A percentile compares a stretch with the other conserved stretches of the same genome.
These are phyloP conservation scores for Spea multiplicata DNA, from an alignment of 2,113 vertebrate genomes.

Conservation along the genomic window DNA sequence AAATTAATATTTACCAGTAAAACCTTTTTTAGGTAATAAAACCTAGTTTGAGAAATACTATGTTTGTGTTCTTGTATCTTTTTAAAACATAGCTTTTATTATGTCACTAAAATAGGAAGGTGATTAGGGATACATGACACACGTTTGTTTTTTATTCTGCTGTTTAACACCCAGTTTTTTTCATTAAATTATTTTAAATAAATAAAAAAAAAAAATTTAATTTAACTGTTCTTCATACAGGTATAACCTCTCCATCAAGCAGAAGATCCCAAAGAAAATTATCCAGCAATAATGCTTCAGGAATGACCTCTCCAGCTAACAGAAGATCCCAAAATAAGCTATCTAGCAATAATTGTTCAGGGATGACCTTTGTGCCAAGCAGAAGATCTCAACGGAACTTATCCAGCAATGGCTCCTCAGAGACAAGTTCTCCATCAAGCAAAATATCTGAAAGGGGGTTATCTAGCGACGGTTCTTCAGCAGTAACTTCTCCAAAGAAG, in stretches of 20 bases:
- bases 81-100: too few species aligned
- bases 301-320: neutral
- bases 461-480: neutral
- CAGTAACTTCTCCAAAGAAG: neutral
- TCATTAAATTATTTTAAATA: too few species aligned
- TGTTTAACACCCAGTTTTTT: too few species aligned
- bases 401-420: neutral
- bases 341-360: neutral
- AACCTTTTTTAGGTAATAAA: too few species aligned
- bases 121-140: too few species aligned
- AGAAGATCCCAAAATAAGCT: neutral
- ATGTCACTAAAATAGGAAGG: too few species aligned
- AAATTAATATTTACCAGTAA: too few species aligned
- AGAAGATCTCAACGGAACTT: neutral
- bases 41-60: too few species aligned
- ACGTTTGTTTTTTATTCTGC: too few species aligned
- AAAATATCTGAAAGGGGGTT: neutral
- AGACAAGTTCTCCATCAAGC: neutral
- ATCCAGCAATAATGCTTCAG: neutral
- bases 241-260: neutral
- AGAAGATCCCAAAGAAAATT: constrained; percentile 8
- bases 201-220: too few species aligned
- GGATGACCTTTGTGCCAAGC: neutral
- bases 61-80: too few species aligned
- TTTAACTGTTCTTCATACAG: neutral